A percentile compares a stretch with the other conserved stretches of the same genome.
Conservation (phyloP, 1,140 invertebrate genomes). For the Sminthurides bifidus region DNA sequence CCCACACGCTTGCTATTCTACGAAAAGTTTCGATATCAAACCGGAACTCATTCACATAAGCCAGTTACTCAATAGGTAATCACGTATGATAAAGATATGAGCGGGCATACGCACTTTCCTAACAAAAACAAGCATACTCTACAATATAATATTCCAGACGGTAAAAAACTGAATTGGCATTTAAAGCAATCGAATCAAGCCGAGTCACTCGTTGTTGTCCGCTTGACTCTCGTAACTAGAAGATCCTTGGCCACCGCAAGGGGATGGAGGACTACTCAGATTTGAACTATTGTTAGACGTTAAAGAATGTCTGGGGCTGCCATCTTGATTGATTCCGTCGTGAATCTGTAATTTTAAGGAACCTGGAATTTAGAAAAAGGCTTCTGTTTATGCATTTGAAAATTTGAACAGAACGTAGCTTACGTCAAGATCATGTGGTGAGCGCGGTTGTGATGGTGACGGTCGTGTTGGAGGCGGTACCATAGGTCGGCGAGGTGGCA, state of each 20-base stretch:
- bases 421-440: conserved; percentile 22
- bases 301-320: conserved; percentile 60
- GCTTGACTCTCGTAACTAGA: conserved; percentile 50
- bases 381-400: no score
- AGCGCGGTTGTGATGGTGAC: conserved; percentile 19
- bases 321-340: conserved; percentile 42
- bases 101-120: no score
- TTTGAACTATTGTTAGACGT: conserved; percentile 71
- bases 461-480: conserved; percentile 31
- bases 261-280: conserved; percentile 60
- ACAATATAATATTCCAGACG: background rate
- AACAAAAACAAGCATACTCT: background rate
- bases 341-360: conserved; percentile 34
- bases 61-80: no score
- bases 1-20: background rate
- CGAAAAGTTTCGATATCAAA: background rate
- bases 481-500: conserved; percentile 32
- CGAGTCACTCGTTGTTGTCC: conserved; percentile 23
- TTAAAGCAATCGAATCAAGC: background rate
- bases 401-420: no score
- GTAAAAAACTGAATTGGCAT: background rate
- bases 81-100: no score
- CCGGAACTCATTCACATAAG: background rate
- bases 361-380: background rate
- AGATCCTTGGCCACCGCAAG: conserved; percentile 56